Percentiles rank a stretch among this genome's conserved stretches.
Evolutionary conservation across 1,140 invertebrate species (phyloP).

Genomic region (Drosophila rufa): DNA sequence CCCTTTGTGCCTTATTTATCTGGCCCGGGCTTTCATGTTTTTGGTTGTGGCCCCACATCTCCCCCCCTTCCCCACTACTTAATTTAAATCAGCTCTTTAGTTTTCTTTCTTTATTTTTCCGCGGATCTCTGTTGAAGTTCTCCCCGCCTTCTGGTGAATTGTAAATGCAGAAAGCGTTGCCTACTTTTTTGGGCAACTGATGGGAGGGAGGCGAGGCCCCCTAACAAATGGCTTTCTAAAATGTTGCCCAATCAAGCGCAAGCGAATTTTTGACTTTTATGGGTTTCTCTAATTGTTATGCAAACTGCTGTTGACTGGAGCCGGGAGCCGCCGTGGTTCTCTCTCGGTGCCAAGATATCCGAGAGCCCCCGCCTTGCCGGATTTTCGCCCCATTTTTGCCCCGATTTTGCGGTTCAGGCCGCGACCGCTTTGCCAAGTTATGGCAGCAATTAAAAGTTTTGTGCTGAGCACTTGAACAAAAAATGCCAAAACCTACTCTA

Average conservation of each 20-base stretch:
- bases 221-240: conserved; percentile 50
- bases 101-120: conserved; percentile 8
- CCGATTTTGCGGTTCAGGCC: conserved; percentile 49
- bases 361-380: neutral
- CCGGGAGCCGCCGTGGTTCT: conserved; percentile 5
- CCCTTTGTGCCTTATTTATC: conserved; percentile 53
- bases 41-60: conserved; percentile 7
- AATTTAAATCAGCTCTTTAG: conserved; percentile 59
- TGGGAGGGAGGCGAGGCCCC: neutral
- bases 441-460: conserved; percentile 77
- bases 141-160: conserved; percentile 27
- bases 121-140: conserved; percentile 14
- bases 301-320: conserved; percentile 55
- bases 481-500: conserved; percentile 42
- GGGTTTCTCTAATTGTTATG: conserved; percentile 72
- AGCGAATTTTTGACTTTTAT: conserved; percentile 63
- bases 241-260: conserved; percentile 61
- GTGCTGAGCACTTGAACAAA: conserved; percentile 56
- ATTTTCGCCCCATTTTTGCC: conserved; percentile 22
- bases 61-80: conserved; percentile 8
- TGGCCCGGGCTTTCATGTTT: conserved; percentile 55
- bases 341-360: conserved; percentile 18
- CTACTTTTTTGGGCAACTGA: conserved; percentile 42
- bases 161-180: conserved; percentile 40
- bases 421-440: conserved; percentile 67